These are phyloP conservation scores for Megaceryle alcyon DNA, from an alignment of 2,797 vertebrate genomes.

Conservation along the genomic window DNA sequence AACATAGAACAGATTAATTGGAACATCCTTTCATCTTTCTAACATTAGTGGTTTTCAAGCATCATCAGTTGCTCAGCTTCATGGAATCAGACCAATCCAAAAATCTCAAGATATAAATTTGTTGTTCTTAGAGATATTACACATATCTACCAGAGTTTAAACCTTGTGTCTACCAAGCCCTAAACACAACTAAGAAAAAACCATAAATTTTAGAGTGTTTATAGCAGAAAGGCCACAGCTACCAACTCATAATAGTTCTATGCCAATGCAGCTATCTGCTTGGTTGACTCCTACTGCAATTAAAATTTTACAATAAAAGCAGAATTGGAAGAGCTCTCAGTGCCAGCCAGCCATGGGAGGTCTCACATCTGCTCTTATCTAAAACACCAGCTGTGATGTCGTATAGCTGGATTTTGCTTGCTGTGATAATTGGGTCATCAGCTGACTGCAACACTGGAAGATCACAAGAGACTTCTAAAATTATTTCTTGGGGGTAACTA, in stretches of 20 bases:
- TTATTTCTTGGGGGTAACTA: neutral
- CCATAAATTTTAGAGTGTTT: neutral
- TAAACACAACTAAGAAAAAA: neutral
- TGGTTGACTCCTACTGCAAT: neutral
- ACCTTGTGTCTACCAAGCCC: neutral
- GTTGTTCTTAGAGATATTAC: neutral
- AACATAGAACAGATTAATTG: neutral
- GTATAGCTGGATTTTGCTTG: neutral
- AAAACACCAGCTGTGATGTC: neutral
- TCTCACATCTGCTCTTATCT: conserved; percentile 50
- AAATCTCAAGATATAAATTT: neutral
- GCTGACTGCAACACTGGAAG: neutral
- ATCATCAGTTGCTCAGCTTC: neutral
- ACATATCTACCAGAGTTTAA: neutral
- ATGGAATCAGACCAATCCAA: neutral
- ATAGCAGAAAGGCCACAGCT: neutral
- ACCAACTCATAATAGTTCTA: neutral
- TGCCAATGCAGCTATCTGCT: neutral
- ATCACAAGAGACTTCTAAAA: neutral
- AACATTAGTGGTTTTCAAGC: neutral
- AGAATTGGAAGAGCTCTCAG: neutral
- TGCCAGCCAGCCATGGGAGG: neutral
- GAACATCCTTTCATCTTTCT: neutral
- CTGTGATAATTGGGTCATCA: conserved; percentile 44
- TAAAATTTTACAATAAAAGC: neutral